Percentiles rank a stretch among this genome's conserved stretches.
These are phyloP conservation scores for Nilaparvata lugens DNA, from an alignment of 1,140 invertebrate species.

Conservation along the genomic window DNA sequence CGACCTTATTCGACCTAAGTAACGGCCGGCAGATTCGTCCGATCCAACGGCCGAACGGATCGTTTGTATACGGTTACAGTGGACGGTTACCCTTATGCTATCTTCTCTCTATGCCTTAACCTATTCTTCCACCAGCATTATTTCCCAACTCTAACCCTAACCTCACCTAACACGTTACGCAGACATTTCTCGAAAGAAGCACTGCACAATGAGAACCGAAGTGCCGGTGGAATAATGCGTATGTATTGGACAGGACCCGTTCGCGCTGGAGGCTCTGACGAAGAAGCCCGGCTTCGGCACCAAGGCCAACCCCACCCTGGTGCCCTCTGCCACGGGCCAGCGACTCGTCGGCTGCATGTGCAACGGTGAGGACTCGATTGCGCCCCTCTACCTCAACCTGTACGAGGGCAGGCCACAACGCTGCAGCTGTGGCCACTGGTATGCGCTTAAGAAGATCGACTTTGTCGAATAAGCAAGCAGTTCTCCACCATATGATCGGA, in stretches of 20 bases:
- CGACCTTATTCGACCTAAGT: no score
- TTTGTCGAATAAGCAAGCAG: no score
- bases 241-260: conserved; percentile 59
- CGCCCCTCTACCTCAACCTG: conserved; percentile 90
- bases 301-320: conserved; percentile 74
- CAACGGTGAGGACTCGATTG: conserved; percentile 74
- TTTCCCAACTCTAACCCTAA: not conserved
- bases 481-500: no score
- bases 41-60: no score
- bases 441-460: conserved; percentile 52
- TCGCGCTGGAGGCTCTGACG: conserved; percentile 62
- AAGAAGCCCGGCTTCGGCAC: conserved; percentile 71
- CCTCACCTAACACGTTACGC: not conserved
- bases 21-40: no score
- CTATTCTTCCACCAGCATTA: no score
- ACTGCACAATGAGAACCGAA: no score
- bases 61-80: no score
- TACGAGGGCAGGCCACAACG: conserved; percentile 78
- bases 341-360: conserved; percentile 93
- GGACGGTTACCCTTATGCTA: no score
- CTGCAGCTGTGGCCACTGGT: conserved; percentile 95
- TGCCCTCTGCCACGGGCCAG: conserved; percentile 81
- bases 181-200: not conserved
- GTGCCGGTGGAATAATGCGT: no score
- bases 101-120: no score